Evolutionary conservation across 2,113 vertebrate genomes (phyloP).

Genomic region (Macrotus californicus): DNA sequence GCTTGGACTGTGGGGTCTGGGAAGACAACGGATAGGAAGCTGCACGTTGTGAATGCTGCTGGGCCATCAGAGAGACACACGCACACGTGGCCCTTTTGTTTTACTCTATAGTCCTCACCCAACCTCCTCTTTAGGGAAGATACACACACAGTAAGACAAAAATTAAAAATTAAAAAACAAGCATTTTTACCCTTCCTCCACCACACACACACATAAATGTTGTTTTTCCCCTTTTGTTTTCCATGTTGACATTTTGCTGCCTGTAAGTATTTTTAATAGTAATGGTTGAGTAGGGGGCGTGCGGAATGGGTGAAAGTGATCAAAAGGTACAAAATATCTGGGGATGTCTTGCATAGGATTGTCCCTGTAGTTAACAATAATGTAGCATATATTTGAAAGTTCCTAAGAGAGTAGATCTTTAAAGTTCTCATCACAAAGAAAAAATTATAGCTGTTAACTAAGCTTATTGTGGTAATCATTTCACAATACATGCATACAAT

Average conservation of each 20-base stretch:
- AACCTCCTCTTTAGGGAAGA: slow-evolving; percentile 20
- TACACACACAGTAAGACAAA: neutral
- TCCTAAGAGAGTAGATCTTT: neutral
- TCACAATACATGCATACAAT: neutral
- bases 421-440: neutral
- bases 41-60: neutral
- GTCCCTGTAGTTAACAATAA: neutral
- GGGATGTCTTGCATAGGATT: neutral
- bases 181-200: neutral
- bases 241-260: neutral
- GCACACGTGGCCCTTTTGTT: neutral
- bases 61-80: neutral
- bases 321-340: neutral
- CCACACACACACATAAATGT: neutral
- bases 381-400: neutral
- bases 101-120: neutral
- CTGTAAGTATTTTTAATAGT: slow-evolving; percentile 4
- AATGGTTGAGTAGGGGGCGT: neutral
- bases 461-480: neutral
- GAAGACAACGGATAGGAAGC: neutral
- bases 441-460: neutral
- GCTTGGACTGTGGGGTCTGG: neutral
- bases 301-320: neutral
- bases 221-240: slow-evolving; percentile 20
- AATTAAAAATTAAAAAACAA: neutral